Evolutionary conservation across 2,797 vertebrate genomes (phyloP), one percentile per base, ranked within the genome.

Genomic region (Sebastes wilsoni): DNA sequence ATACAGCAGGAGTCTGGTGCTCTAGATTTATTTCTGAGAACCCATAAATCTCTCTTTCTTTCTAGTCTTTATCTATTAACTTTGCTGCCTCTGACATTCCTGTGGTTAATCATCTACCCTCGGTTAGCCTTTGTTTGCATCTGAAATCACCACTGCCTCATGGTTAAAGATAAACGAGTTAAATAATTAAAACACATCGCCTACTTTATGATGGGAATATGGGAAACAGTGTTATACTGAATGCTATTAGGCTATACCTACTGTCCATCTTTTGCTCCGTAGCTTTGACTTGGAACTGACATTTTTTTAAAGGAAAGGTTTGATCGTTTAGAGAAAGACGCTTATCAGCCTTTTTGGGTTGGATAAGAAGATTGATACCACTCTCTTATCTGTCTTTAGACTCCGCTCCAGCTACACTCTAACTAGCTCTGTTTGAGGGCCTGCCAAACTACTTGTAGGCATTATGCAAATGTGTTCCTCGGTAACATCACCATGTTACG

Each of bases 91-190:
- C 59, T 69, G 55, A 52, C 89, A 90, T 93, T 94, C 88, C 87
- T 89, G 72, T 13, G 72, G 88, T 91, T 85, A 89, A 90, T 88
- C 60, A 90, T 92, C 77, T 14, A 86, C 79, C 59, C 70, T 10
- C 3, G 10, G 80, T 86, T 85, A 56, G 71, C 27, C 42, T 5
- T 12, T 23, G 72, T 64, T 81, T 88, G 80, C 49, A 20, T 85
- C 85, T 61, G 14, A 79, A 89, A 75, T 66, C 76, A 67, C 42
- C 61, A 60, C 18, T 6, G 22, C 12, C 25, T 82, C 75, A 54
- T 49, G 32, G 79, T 80, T 80, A 66, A 77, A 79, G 64, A 23
- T 20, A 56, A 66, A 68, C n/a, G 72, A 70, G 34, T 3, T 20
- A 3, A 16, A 77, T 55, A 16, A 64, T 69, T 32, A 62, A 81